Conservation (phyloP, 2,113 vertebrate species). For the Coptodon rendalli region DNA sequence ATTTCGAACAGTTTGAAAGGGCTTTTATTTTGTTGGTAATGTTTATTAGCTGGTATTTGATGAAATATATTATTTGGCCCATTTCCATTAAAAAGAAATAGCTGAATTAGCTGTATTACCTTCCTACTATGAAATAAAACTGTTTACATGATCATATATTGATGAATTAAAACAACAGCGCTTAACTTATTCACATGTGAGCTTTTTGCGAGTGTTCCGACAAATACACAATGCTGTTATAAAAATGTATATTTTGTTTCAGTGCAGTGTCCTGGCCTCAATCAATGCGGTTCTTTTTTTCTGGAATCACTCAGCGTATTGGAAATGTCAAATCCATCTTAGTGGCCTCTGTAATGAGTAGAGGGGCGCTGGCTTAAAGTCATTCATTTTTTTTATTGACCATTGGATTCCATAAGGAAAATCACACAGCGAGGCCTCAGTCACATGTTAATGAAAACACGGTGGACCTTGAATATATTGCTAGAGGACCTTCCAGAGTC, state of each 20-base stretch:
- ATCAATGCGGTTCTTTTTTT: constrained; percentile 54
- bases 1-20: background rate
- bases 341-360: constrained; percentile 50
- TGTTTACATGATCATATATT: background rate
- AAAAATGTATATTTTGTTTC: constrained; percentile 54
- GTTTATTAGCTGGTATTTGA: constrained; percentile 1
- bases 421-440: constrained; percentile 42
- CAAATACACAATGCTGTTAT: constrained; percentile 45
- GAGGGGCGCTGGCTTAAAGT: constrained; percentile 52
- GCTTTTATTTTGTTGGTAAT: constrained; percentile 19
- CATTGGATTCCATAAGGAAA: constrained; percentile 60
- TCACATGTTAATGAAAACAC: constrained; percentile 57
- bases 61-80: background rate
- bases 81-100: background rate
- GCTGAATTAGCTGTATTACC: background rate
- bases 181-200: background rate
- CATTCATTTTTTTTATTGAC: constrained; percentile 71
- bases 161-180: background rate
- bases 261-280: constrained; percentile 35
- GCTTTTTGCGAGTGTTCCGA: background rate
- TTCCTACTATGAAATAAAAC: background rate
- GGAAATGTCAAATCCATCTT: constrained; percentile 73
- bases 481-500: constrained; percentile 32
- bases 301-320: constrained; percentile 68
- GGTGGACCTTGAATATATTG: constrained; percentile 41